Evolutionary conservation across 2,797 vertebrate species (phyloP), one percentile per base, ranked within the genome.

Genomic region (Clarias platycephalus): DNA sequence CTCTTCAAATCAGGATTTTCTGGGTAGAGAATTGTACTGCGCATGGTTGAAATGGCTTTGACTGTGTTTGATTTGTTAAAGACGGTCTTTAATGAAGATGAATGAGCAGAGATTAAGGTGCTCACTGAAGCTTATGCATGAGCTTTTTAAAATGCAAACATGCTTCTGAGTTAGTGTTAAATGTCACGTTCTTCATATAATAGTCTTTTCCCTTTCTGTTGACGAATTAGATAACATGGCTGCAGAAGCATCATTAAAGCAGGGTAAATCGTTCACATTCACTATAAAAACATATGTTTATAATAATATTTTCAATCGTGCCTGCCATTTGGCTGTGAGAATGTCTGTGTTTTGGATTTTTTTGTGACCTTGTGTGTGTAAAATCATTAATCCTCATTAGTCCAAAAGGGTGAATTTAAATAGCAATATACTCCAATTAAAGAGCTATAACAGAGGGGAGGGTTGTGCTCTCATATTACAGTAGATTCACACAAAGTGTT

Each of bases 141-240:
- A 80, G 81, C 82, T 76, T 80, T 75, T 83, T 44, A 80, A 84
- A 86, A 83, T 86, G 80, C 80, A 62, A 86, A 86, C 78, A 58
- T 49, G 13, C 5, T 53, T 58, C 64, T 82, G 60, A 24, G 79
- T 77, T 60, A 55, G 44, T 37, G 78, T 81, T 81, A 49, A 85
- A 81, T 67, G 60, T 34, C 49, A 72, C 40, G 26, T 67, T 84
- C 40, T 81, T 85, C 49, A 81, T 40, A 66, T 81, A 81, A 76
- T 31, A 75, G 79, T 57, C 40, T 58, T 57, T 75, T 75, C 24
- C 49, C 31, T 18, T 70, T 34, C 18, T 10, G 40, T 37, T 68
- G 83, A 84, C 60, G 10, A 71, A 71, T 62, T 70, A 62, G n/a
- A 12, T 60, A 15, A 28, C 34, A 28, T 28, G 22, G 26, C 57